Conservation (phyloP, 1,140 invertebrate species). For the Drosophila willistoni region DNA sequence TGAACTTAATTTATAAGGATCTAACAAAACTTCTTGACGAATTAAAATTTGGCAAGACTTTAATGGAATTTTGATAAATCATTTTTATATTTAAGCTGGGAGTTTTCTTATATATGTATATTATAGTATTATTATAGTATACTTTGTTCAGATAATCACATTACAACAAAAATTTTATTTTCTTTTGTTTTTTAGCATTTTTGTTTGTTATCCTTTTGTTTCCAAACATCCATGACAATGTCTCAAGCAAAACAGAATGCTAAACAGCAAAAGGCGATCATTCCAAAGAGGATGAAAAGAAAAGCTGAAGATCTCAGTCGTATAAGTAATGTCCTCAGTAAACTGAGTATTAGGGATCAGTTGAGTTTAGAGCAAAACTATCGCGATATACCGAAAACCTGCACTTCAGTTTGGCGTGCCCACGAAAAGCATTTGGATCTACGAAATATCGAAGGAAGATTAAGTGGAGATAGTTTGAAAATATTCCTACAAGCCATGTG, state of each 20-base stretch:
- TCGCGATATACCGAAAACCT: neutral
- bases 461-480: constrained; percentile 1
- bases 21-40: too few species aligned
- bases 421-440: constrained; percentile 7
- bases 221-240: neutral
- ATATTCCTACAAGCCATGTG: constrained; percentile 17
- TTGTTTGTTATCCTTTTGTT: neutral
- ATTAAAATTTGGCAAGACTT: neutral
- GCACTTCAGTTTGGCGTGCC: constrained; percentile 2
- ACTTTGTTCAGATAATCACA: neutral
- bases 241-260: neutral
- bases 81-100: neutral
- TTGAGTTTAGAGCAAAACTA: neutral
- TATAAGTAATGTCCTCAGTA: constrained; percentile 1
- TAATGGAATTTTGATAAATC: neutral
- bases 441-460: neutral
- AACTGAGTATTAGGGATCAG: constrained; percentile 16
- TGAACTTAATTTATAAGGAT: too few species aligned
- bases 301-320: neutral
- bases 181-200: neutral
- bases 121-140: too few species aligned
- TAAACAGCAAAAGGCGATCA: neutral
- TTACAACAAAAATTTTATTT: neutral
- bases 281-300: too few species aligned
- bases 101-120: neutral